phyloP scores from a whole-genome alignment of 2,797 vertebrate species.

The Hoplostethus mediterraneus region DNA sequence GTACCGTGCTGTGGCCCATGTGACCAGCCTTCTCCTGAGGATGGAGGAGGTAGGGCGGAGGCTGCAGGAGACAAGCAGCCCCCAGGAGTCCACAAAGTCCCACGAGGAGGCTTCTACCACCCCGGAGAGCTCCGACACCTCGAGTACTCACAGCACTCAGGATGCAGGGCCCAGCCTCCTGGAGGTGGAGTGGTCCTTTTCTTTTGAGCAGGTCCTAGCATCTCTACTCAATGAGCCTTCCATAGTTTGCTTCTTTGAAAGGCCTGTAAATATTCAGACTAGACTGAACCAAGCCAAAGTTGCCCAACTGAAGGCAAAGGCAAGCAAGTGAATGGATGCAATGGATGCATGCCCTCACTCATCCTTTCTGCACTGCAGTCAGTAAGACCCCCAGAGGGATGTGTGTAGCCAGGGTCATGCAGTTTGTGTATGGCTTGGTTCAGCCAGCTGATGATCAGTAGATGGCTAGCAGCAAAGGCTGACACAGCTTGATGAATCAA shows the following conservation, averaged over 20 bases:
- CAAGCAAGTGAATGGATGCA: slow-evolving; percentile 67
- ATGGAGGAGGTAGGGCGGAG: slow-evolving; percentile 96
- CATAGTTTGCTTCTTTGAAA: slow-evolving; percentile 95
- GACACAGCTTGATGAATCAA: slow-evolving; percentile 6
- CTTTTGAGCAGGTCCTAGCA: slow-evolving; percentile 97
- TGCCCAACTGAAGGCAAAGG: slow-evolving; percentile 86
- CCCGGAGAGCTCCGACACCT: slow-evolving; percentile 66
- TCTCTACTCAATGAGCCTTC: slow-evolving; percentile 95
- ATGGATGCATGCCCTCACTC: too few species aligned
- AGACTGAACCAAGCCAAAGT: slow-evolving; percentile 87
- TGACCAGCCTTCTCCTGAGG: slow-evolving; percentile 94
- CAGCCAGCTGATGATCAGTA: slow-evolving; percentile 2
- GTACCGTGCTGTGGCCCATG: slow-evolving; percentile 92
- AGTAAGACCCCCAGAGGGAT: neutral
- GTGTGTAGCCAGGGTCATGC: too few species aligned
- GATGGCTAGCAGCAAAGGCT: slow-evolving; percentile 15
- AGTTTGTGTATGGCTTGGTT: too few species aligned
- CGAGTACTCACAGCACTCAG: slow-evolving; percentile 72
- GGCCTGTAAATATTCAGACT: slow-evolving; percentile 84
- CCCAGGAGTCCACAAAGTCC: slow-evolving; percentile 38
- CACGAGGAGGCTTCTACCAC: slow-evolving; percentile 52
- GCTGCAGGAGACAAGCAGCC: slow-evolving; percentile 80
- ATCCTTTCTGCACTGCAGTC: slow-evolving; percentile 36
- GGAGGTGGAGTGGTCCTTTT: slow-evolving; percentile 92
- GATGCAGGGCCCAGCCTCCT: slow-evolving; percentile 52